Evolutionary conservation across 2,113 vertebrate species (phyloP), one percentile per base, ranked within the genome.

Genomic region (Phalacrocorax pelagicus): DNA sequence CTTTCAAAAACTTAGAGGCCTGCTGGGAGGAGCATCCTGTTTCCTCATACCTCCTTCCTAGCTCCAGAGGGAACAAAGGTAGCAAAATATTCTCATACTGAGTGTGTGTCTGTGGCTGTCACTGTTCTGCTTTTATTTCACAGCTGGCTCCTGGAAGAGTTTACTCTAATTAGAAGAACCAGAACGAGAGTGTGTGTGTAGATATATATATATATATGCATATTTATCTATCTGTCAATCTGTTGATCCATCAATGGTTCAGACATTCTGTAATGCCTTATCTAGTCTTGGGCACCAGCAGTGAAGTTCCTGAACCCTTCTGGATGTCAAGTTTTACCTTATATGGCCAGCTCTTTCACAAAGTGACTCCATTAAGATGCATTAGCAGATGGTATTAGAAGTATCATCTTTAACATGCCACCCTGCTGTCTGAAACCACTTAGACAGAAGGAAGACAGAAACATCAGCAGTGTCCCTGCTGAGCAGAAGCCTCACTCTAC

Each of bases 21-120:
- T 80, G 70, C 81, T 91, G 73, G 77, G 30, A 92, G 70, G 66
- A 94, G 38, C 46, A 91, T 96, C 77, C 91, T 59, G 46, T 92
- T 94, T 92, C 80, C 73, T 79, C 69, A 66, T 40, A 83, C 63
- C 67, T 90, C 61, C 63, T 78, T 88, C 77, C 61, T 75, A 42
- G 46, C 34, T 94, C 70, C 83, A 93, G 86, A 63, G 81, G 88
- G 52, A 92, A 75, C 36, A 89, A 71, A 91, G 49, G n/a, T 61
- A 55, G 61, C 65, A 88, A 57, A 94, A 81, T 67, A 88, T 23
- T 94, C 34, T 85, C 70, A 79, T 38, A 29, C 49, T 57, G 23
- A 82, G 12, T 27, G 5, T 26, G 32, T 73, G 55, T n/a, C n/a
- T 91, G 32, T 91, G 40, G 7, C 38, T 71, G 29, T 40, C 21